Percentiles rank a stretch among this genome's conserved stretches.
Conservation (phyloP, 1,140 invertebrate species). For the Zelostemma sp. region DNA sequence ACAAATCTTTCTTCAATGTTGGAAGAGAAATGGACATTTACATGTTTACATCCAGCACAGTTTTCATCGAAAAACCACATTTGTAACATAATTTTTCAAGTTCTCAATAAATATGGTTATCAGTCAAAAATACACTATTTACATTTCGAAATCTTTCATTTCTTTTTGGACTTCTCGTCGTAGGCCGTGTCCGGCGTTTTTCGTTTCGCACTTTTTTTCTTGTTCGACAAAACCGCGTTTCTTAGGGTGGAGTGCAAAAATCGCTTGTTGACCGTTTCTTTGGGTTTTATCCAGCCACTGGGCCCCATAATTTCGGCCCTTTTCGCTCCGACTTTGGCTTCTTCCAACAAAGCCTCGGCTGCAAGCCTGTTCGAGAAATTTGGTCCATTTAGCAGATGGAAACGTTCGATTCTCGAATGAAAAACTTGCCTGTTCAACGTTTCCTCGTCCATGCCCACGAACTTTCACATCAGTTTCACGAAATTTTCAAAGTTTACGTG, state of each 20-base stretch:
- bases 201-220: slow-evolving; percentile 20
- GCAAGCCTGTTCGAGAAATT: slow-evolving; percentile 66
- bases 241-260: slow-evolving; percentile 70
- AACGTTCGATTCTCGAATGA: not conserved
- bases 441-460: slow-evolving; percentile 1
- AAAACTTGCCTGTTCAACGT: not conserved
- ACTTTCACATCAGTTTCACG: no score
- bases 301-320: slow-evolving; percentile 75
- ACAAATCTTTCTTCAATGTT: no score
- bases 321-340: slow-evolving; percentile 73
- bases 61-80: no score
- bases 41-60: no score
- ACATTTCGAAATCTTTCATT: no score
- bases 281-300: slow-evolving; percentile 74
- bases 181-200: not conserved
- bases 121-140: no score
- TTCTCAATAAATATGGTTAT: no score
- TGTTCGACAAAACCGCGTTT: slow-evolving; percentile 63
- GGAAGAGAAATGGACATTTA: no score
- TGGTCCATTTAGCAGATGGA: slow-evolving; percentile 11
- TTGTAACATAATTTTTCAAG: no score
- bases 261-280: slow-evolving; percentile 73
- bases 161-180: not conserved
- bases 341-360: slow-evolving; percentile 74
- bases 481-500: no score